Conservation (phyloP, 2,888 invertebrate genomes). For the Archips crataeganus region DNA sequence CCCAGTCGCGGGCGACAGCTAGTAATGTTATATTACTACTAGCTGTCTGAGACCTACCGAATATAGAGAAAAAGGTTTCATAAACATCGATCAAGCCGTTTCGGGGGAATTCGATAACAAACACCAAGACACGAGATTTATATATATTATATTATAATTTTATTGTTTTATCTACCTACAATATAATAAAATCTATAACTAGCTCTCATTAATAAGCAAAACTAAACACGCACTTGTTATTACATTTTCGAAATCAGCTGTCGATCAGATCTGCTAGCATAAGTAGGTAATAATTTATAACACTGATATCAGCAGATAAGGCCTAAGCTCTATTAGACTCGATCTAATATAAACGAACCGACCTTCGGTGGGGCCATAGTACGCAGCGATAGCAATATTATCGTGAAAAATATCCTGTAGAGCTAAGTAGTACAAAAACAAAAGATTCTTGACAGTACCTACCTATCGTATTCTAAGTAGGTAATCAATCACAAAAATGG, state of each 20-base stretch:
- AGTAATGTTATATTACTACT: too few species aligned
- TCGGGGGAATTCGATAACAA: too few species aligned
- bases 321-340: slow-evolving; percentile 40
- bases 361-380: slow-evolving; percentile 45
- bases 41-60: too few species aligned
- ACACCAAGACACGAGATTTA: too few species aligned
- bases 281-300: slow-evolving; percentile 35
- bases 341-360: slow-evolving; percentile 43
- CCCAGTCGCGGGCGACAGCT: too few species aligned
- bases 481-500: too few species aligned
- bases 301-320: slow-evolving; percentile 46
- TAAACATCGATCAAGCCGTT: too few species aligned
- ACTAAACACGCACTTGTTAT: slow-evolving; percentile 6
- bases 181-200: not conserved
- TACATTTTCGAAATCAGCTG: not conserved
- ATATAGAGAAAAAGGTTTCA: too few species aligned
- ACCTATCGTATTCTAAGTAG: too few species aligned
- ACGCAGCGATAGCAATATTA: slow-evolving; percentile 39
- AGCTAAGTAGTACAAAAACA: too few species aligned
- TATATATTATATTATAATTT: too few species aligned
- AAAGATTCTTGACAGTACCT: too few species aligned
- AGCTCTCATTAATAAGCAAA: not conserved
- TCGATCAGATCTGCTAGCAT: not conserved
- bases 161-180: not conserved
- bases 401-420: slow-evolving; percentile 34